Evolutionary conservation across 1,140 invertebrate species (phyloP).

Genomic region (Drosophila suzukii): DNA sequence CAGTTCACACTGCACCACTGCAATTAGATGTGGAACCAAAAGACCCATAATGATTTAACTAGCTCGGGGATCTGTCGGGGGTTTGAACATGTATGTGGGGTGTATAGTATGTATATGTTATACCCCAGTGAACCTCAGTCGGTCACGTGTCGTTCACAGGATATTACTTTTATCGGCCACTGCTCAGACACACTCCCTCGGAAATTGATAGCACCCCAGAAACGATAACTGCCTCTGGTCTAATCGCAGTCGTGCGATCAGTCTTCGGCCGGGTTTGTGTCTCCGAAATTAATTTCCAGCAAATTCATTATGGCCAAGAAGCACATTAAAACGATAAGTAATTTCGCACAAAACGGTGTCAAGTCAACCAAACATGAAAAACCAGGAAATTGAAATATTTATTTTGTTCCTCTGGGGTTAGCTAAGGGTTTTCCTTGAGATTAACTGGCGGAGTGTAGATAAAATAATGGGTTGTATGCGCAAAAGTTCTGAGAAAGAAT

Average conservation of each 20-base stretch:
- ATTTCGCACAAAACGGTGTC: constrained; percentile 69
- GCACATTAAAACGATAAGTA: constrained; percentile 74
- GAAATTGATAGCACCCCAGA: constrained; percentile 27
- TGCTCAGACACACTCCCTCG: constrained; percentile 60
- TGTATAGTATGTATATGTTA: not conserved
- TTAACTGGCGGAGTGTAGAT: not conserved
- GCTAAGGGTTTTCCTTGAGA: not conserved
- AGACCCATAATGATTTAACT: constrained; percentile 30
- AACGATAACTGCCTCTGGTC: constrained; percentile 29
- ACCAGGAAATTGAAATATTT: constrained; percentile 75
- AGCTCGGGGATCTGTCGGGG: constrained; percentile 5
- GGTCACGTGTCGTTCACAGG: constrained; percentile 72
- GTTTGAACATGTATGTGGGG: constrained; percentile 33
- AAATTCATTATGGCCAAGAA: constrained; percentile 76
- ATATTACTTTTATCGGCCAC: constrained; percentile 79
- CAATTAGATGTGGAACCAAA: constrained; percentile 43
- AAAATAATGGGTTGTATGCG: constrained; percentile 11
- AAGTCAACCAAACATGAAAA: constrained; percentile 67
- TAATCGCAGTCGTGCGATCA: constrained; percentile 57
- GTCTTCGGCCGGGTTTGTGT: constrained; percentile 10
- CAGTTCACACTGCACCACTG: constrained; percentile 44
- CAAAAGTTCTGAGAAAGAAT: not conserved
- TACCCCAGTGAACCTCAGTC: constrained; percentile 22
- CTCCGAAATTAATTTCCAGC: constrained; percentile 70
- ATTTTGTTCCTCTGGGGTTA: constrained; percentile 44